A percentile compares a stretch with the other conserved stretches of the same genome.
Evolutionary conservation across 2,888 invertebrate species (phyloP).

Genomic region (Chalcis sispes): DNA sequence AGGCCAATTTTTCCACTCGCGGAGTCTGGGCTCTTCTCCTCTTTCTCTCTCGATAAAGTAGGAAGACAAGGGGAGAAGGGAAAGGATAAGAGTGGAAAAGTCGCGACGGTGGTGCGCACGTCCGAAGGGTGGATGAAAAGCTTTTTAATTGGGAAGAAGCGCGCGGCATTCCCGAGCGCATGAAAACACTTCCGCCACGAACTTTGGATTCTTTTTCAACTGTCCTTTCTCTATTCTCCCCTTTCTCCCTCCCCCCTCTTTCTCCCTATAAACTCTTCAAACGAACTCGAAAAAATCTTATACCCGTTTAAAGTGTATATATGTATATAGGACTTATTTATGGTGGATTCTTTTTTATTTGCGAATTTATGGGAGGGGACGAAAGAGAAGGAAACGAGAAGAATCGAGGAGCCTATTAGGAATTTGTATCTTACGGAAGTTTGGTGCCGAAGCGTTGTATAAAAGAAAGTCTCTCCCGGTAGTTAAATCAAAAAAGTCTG

Average conservation of each 20-base stretch:
- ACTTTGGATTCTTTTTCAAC: slow-evolving; percentile 41
- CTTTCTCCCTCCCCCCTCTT: not conserved
- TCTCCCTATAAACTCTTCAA: slow-evolving; percentile 1
- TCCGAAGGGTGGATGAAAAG: slow-evolving; percentile 30
- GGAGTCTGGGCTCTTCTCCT: not conserved
- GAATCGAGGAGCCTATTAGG: slow-evolving; percentile 36
- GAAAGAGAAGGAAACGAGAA: slow-evolving; percentile 13
- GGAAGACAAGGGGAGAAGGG: slow-evolving; percentile 25
- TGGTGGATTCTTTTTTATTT: not conserved
- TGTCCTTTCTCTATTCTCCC: not conserved
- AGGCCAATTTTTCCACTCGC: slow-evolving; percentile 49
- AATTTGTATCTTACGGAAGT: slow-evolving; percentile 29
- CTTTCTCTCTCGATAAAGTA: not conserved
- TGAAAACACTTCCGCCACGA: slow-evolving; percentile 32
- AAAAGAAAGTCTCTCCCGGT: not conserved
- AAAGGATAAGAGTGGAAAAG: slow-evolving; percentile 18
- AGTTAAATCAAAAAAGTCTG: not conserved
- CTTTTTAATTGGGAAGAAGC: slow-evolving; percentile 50
- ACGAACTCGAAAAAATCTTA: slow-evolving; percentile 27
- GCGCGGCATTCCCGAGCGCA: slow-evolving; percentile 27
- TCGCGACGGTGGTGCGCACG: slow-evolving; percentile 11
- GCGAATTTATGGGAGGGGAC: not conserved
- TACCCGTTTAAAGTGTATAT: too few relatives aligned
- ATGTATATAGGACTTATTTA: too few relatives aligned
- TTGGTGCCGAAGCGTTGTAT: slow-evolving; percentile 1